phyloP scores from a whole-genome alignment of 2,888 invertebrate genomes.

The Lumbricus terrestris region DNA sequence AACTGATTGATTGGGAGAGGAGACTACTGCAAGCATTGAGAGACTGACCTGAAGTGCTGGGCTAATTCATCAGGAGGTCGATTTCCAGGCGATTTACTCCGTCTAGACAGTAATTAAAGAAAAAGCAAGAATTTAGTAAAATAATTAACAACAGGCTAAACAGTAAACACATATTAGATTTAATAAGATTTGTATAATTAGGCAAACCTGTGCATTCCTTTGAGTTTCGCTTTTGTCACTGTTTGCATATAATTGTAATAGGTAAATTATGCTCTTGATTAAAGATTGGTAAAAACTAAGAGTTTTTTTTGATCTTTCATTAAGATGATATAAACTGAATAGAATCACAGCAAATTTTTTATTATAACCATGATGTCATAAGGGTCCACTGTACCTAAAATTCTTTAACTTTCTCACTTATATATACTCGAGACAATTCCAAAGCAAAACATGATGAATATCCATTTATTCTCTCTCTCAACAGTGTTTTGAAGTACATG shows the following conservation, averaged over 20 bases:
- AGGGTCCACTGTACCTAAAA: background rate
- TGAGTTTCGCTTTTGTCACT: too few relatives aligned
- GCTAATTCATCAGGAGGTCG: constrained; percentile 52
- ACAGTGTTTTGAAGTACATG: background rate
- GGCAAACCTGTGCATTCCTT: too few relatives aligned
- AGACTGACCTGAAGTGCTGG: constrained; percentile 52
- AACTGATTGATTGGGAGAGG: background rate
- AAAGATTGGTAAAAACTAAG: too few relatives aligned
- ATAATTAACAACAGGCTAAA: background rate
- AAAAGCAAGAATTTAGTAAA: background rate
- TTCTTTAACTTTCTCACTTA: background rate
- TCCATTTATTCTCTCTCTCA: background rate
- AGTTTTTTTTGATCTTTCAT: too few relatives aligned
- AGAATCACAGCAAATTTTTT: background rate
- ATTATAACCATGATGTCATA: background rate
- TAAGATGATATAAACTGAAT: background rate
- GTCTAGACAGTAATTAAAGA: constrained; percentile 28
- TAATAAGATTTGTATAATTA: too few relatives aligned
- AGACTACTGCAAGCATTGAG: background rate
- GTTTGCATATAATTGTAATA: too few relatives aligned
- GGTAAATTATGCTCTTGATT: too few relatives aligned
- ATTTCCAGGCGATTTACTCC: constrained; percentile 53
- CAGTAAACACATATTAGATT: too few relatives aligned
- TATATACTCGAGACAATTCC: too few relatives aligned
- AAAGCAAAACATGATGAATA: background rate